These are phyloP conservation scores for Temnothorax nylanderi DNA, from an alignment of 1,140 invertebrate genomes.

Conservation along the genomic window DNA sequence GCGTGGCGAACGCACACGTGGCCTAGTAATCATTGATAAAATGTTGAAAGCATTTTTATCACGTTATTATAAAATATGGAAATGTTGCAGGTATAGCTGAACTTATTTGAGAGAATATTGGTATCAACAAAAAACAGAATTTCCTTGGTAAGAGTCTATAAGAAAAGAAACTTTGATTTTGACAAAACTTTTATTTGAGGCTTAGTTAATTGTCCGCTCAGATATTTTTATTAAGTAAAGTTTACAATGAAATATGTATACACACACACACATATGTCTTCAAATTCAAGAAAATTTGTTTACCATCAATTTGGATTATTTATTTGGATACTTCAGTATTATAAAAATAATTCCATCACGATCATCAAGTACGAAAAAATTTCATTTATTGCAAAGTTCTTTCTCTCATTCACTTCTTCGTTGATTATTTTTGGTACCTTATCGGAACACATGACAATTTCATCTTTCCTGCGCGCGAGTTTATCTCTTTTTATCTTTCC, in stretches of 20 bases:
- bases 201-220: neutral
- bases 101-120: neutral
- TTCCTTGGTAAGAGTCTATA: neutral
- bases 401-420: neutral
- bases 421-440: neutral
- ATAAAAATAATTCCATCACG: neutral
- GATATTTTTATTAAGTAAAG: neutral
- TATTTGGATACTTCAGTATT: no score
- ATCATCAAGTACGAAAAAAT: neutral
- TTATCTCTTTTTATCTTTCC: conserved; percentile 62
- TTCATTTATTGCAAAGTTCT: conserved; percentile 5
- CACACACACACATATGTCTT: no score
- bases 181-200: neutral
- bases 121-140: neutral
- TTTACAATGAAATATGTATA: neutral
- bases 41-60: conserved; percentile 75
- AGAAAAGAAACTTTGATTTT: neutral
- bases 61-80: neutral
- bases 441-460: conserved; percentile 5
- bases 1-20: conserved; percentile 60
- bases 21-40: conserved; percentile 75
- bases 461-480: conserved; percentile 15
- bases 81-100: neutral
- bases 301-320: neutral
- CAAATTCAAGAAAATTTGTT: no score